phyloP scores from a whole-genome alignment of 2,113 vertebrate genomes.

The Hippocampus zosterae region DNA sequence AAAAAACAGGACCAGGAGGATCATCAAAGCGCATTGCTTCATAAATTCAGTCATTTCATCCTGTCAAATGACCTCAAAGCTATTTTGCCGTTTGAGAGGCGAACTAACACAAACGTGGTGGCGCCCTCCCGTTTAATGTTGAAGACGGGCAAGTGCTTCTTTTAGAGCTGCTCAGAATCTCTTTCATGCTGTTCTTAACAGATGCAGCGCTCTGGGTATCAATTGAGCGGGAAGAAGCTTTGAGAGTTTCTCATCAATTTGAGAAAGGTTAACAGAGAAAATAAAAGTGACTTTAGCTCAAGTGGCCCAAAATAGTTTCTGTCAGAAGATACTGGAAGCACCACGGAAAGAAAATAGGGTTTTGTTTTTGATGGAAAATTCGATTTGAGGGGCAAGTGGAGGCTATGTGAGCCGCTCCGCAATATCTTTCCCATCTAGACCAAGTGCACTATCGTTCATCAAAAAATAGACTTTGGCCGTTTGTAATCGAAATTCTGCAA shows the following conservation, averaged over 20 bases:
- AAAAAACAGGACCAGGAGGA: conserved; percentile 41
- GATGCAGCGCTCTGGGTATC: not conserved
- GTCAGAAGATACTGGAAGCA: conserved; percentile 17
- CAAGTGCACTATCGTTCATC: conserved; percentile 31
- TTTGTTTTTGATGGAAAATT: conserved; percentile 31
- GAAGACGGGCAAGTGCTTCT: not conserved
- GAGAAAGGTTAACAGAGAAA: conserved; percentile 43
- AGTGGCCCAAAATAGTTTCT: conserved; percentile 29
- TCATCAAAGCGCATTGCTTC: conserved; percentile 53
- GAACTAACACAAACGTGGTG: conserved; percentile 21
- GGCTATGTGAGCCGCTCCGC: conserved; percentile 9
- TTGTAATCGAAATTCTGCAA: conserved; percentile 1
- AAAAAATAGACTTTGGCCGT: conserved; percentile 1
- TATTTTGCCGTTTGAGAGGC: conserved; percentile 19
- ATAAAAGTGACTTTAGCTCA: conserved; percentile 40
- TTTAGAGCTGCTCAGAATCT: not conserved
- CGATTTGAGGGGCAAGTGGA: conserved; percentile 17
- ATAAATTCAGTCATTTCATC: conserved; percentile 43
- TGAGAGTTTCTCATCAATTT: conserved; percentile 22
- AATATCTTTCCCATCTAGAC: conserved; percentile 18
- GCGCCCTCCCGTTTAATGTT: conserved; percentile 12
- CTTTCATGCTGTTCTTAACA: not conserved
- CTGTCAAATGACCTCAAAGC: conserved; percentile 33
- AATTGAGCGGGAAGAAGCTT: not conserved
- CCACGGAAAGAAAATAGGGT: conserved; percentile 33